A percentile compares a stretch with the other conserved stretches of the same genome.
Evolutionary conservation across 2,113 vertebrate genomes (phyloP).

Genomic region (Albula glossodonta): DNA sequence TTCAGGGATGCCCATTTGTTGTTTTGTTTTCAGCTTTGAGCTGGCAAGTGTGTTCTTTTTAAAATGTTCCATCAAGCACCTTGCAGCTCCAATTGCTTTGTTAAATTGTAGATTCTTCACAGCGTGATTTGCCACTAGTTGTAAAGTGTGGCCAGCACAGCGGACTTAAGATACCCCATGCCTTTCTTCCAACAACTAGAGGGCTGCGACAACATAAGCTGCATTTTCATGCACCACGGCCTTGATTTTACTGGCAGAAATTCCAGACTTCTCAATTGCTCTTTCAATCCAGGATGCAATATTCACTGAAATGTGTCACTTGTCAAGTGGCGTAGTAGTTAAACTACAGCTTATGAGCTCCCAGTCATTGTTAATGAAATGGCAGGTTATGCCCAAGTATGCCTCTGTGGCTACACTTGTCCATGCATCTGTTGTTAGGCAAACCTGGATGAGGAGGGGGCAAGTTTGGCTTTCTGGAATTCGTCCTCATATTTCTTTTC

Average conservation of each 20-base stretch:
- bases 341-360: background rate
- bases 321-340: background rate
- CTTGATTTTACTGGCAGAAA: background rate
- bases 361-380: background rate
- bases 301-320: background rate
- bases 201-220: constrained; percentile 10
- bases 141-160: background rate
- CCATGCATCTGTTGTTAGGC: too few species aligned
- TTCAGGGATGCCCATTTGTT: constrained; percentile 21
- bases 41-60: constrained; percentile 23
- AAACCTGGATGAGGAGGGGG: too few species aligned
- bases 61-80: constrained; percentile 31
- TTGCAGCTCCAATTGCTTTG: constrained; percentile 22
- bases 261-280: background rate
- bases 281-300: background rate
- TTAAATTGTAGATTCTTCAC: background rate
- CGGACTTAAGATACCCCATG: constrained; percentile 4
- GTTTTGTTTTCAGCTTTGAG: constrained; percentile 11
- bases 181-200: background rate
- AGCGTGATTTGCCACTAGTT: background rate
- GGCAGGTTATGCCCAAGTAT: background rate
- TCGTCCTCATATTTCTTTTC: background rate
- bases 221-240: constrained; percentile 13
- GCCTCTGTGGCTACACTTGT: background rate
- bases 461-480: background rate